Percentiles rank a stretch among this genome's conserved stretches.
Conservation (phyloP, 2,888 invertebrate species). For the Oligia latruncula region DNA sequence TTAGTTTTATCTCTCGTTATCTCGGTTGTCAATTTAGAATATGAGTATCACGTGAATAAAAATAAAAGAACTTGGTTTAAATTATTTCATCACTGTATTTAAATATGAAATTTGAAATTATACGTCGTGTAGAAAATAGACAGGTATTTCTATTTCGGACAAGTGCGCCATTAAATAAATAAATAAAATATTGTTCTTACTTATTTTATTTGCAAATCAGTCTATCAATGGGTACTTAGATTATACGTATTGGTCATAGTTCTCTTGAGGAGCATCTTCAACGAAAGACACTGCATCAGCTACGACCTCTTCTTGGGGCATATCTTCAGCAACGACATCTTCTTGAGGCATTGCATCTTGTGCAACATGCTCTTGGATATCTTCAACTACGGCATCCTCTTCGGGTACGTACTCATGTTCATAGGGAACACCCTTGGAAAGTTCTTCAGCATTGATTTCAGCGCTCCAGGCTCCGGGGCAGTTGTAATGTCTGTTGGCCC, state of each 20-base stretch:
- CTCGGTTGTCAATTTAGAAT: background rate
- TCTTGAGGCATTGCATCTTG: constrained; percentile 7
- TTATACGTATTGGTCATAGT: constrained; percentile 9
- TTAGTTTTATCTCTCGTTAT: background rate
- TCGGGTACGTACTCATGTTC: constrained; percentile 8
- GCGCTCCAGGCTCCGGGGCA: constrained; percentile 70
- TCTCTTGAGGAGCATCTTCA: constrained; percentile 12
- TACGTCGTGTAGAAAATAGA: background rate
- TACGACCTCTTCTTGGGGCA: constrained; percentile 19
- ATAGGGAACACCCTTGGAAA: constrained; percentile 34
- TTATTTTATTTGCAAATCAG: constrained; percentile 29
- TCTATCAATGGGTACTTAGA: background rate
- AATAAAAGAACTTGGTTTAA: constrained; percentile 13
- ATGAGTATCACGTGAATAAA: background rate
- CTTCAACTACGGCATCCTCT: constrained; percentile 5
- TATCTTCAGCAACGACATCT: constrained; percentile 19
- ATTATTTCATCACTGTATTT: background rate
- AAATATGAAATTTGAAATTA: too few relatives aligned
- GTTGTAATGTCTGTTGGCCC: constrained; percentile 74
- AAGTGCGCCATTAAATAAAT: background rate
- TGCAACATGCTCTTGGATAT: constrained; percentile 9
- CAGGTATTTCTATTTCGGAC: background rate
- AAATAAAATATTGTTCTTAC: background rate
- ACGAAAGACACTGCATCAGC: constrained; percentile 24
- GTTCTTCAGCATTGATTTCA: constrained; percentile 45